These are phyloP conservation scores for Cassiopea xamachana DNA, from an alignment of 30 jellyfish, hydroid and myxozoan genomes.

Conservation along the genomic window DNA sequence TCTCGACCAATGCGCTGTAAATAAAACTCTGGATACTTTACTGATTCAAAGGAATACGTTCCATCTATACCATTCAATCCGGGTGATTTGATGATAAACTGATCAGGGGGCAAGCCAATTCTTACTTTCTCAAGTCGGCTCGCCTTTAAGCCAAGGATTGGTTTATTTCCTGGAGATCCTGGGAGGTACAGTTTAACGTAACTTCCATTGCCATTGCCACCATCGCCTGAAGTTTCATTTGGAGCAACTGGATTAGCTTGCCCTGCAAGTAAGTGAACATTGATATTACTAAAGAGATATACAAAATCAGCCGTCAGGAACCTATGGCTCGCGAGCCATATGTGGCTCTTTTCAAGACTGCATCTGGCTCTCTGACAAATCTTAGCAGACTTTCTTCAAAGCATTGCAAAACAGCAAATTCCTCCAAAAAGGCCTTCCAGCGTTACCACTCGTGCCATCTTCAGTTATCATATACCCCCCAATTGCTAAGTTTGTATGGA, in stretches of 20 bases:
- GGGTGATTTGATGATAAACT: slow-evolving; percentile 65
- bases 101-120: slow-evolving; percentile 75
- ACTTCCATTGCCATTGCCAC: slow-evolving; percentile 45
- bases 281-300: too few species aligned
- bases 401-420: too few species aligned
- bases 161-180: slow-evolving; percentile 75
- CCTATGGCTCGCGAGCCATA: too few species aligned
- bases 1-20: slow-evolving; percentile 76
- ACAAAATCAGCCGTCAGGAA: too few species aligned
- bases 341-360: too few species aligned
- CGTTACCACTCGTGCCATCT: too few species aligned
- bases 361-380: too few species aligned
- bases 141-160: slow-evolving; percentile 73
- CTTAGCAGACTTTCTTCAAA: too few species aligned
- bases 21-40: slow-evolving; percentile 58
- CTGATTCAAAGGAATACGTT: slow-evolving; percentile 75
- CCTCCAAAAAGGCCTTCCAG: too few species aligned
- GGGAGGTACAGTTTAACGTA: slow-evolving; percentile 66
- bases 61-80: slow-evolving; percentile 77
- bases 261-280: neutral
- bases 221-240: neutral
- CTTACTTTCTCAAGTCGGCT: slow-evolving; percentile 54
- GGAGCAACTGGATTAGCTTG: slow-evolving; percentile 21
- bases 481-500: too few species aligned
- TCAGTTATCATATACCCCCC: too few species aligned